A percentile compares a stretch with the other conserved stretches of the same genome.
Conservation (phyloP, 2,888 invertebrate species). For the Ditula angustiorana region DNA sequence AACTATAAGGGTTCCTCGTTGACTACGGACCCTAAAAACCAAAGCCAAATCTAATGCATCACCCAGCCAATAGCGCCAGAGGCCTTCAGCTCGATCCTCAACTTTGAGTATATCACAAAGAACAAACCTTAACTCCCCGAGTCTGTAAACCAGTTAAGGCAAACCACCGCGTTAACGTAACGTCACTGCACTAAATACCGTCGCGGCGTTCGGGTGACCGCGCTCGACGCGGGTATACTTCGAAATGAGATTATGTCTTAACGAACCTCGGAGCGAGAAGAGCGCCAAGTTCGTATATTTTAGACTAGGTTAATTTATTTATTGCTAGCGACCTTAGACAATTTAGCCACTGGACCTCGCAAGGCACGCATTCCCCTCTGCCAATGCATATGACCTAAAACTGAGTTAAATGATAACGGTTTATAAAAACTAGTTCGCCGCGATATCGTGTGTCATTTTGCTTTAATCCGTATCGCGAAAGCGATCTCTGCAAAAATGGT, state of each 20-base stretch:
- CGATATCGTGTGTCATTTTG: too few species aligned
- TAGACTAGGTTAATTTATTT: not conserved
- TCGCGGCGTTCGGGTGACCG: not conserved
- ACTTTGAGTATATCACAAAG: not conserved
- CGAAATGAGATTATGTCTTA: not conserved
- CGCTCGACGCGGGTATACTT: not conserved
- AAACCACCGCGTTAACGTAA: constrained; percentile 1
- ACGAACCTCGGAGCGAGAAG: not conserved
- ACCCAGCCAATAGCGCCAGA: too few species aligned
- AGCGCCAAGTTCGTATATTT: not conserved
- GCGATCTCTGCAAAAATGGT: too few species aligned
- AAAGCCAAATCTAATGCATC: too few species aligned
- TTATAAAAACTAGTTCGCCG: too few species aligned
- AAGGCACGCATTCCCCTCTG: too few species aligned
- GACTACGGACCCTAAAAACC: too few species aligned
- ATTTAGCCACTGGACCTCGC: too few species aligned
- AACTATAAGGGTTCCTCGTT: too few species aligned
- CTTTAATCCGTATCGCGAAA: too few species aligned
- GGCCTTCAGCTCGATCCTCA: not conserved
- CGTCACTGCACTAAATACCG: not conserved
- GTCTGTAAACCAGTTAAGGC: not conserved
- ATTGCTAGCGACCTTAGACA: not conserved
- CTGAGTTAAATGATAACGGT: too few species aligned
- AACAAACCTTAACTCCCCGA: not conserved
- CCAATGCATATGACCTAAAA: too few species aligned